phyloP scores from a whole-genome alignment of 2,888 invertebrate species.

The Tenthredo notha region DNA sequence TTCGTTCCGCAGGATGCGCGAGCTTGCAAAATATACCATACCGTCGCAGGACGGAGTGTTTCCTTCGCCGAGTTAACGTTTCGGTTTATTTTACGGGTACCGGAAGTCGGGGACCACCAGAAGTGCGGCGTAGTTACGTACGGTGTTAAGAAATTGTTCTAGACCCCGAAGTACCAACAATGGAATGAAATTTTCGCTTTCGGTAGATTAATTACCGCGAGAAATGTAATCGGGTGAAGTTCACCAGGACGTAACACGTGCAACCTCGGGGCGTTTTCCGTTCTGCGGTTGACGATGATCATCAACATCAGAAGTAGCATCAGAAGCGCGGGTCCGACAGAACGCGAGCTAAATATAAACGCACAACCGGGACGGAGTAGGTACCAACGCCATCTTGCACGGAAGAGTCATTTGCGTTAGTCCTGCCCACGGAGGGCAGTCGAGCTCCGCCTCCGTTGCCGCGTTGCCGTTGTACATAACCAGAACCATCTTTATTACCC shows the following conservation, averaged over 20 bases:
- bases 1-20: background rate
- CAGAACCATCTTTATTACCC: slow-evolving; percentile 80
- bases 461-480: slow-evolving; percentile 75
- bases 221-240: background rate
- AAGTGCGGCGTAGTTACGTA: background rate
- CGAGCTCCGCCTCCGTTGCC: slow-evolving; percentile 79
- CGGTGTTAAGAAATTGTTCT: background rate
- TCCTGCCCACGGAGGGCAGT: slow-evolving; percentile 80
- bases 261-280: background rate
- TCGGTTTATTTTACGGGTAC: background rate
- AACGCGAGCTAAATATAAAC: slow-evolving; percentile 76
- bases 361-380: slow-evolving; percentile 59
- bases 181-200: background rate
- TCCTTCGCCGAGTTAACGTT: background rate
- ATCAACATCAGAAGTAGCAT: background rate
- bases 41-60: background rate
- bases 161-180: background rate
- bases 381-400: slow-evolving; percentile 80
- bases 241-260: background rate
- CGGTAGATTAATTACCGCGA: background rate
- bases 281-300: background rate
- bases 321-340: slow-evolving; percentile 46
- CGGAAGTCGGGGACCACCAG: background rate
- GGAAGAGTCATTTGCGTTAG: slow-evolving; percentile 80
- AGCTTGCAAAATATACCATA: background rate